A percentile compares a stretch with the other conserved stretches of the same genome.
Evolutionary conservation across 2,888 invertebrate species (phyloP).

Genomic region (Melieria omissa): DNA sequence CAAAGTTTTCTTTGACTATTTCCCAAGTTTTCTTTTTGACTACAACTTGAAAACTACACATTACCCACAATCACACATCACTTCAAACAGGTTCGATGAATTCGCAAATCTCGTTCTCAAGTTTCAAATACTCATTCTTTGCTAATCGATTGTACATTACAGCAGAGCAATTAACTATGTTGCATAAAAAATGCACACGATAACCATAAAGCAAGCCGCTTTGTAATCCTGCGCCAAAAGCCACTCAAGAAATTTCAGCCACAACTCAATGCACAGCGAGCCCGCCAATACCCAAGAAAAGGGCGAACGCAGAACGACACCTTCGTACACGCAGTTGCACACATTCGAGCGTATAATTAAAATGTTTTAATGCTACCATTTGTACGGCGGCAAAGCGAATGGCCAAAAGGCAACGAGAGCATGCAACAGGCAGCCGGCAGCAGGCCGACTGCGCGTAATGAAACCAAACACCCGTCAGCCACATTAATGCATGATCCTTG

Average conservation of each 20-base stretch:
- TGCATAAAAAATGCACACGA: slow-evolving; percentile 28
- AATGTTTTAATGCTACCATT: slow-evolving; percentile 57
- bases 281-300: not conserved
- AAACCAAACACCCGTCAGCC: slow-evolving; percentile 30
- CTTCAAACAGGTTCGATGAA: too few species aligned
- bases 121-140: too few species aligned
- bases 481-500: slow-evolving; percentile 44
- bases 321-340: slow-evolving; percentile 32
- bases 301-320: slow-evolving; percentile 24
- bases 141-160: too few species aligned
- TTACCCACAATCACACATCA: too few species aligned
- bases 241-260: slow-evolving; percentile 26
- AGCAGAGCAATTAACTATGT: too few species aligned
- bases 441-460: slow-evolving; percentile 15
- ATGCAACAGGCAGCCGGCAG: slow-evolving; percentile 18
- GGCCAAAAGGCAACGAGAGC: slow-evolving; percentile 7
- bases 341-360: slow-evolving; percentile 55
- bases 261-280: slow-evolving; percentile 23
- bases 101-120: too few species aligned
- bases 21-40: too few species aligned
- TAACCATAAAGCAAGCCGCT: slow-evolving; percentile 20
- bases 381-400: slow-evolving; percentile 33
- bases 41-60: too few species aligned
- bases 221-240: not conserved
- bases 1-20: too few species aligned